Conservation (phyloP, 2,888 invertebrate genomes). For the Pardosa pseudoannulata region DNA sequence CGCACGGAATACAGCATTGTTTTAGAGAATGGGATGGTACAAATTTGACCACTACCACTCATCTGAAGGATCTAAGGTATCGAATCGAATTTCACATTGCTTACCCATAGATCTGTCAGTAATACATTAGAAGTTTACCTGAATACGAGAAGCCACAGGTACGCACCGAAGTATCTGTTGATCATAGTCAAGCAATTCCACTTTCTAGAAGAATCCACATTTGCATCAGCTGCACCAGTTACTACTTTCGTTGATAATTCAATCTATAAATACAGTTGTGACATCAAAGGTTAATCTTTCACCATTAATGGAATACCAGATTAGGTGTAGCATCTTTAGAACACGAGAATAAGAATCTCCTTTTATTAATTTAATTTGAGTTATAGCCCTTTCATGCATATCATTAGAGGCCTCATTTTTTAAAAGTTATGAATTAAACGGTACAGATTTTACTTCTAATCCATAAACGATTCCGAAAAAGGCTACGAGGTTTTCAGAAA, state of each 20-base stretch:
- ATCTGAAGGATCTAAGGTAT: constrained; percentile 79
- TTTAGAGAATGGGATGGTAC: constrained; percentile 80
- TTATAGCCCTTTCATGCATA: constrained; percentile 99
- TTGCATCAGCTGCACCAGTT: constrained; percentile 96
- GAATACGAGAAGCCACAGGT: constrained; percentile 95
- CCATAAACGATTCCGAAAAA: too few relatives aligned
- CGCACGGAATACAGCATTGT: constrained; percentile 93
- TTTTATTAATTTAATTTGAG: constrained; percentile 98
- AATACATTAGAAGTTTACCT: constrained; percentile 92
- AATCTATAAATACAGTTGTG: constrained; percentile 98
- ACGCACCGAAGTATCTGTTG: constrained; percentile 90
- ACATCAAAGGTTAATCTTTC: constrained; percentile 95
- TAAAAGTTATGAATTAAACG: background rate
- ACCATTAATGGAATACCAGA: constrained; percentile 99
- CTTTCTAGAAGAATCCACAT: constrained; percentile 85
- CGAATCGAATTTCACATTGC: constrained; percentile 91
- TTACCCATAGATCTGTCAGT: constrained; percentile 95
- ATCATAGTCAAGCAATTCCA: constrained; percentile 87
- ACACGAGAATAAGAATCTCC: constrained; percentile 97
- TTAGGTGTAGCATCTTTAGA: constrained; percentile 97
- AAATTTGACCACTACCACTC: constrained; percentile 52
- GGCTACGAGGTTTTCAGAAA: too few relatives aligned
- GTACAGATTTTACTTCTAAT: too few relatives aligned
- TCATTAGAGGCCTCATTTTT: constrained; percentile 94
- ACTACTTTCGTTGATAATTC: constrained; percentile 91